Evolutionary conservation across 1,140 invertebrate genomes (phyloP).

Genomic region (Contarinia nasturtii): DNA sequence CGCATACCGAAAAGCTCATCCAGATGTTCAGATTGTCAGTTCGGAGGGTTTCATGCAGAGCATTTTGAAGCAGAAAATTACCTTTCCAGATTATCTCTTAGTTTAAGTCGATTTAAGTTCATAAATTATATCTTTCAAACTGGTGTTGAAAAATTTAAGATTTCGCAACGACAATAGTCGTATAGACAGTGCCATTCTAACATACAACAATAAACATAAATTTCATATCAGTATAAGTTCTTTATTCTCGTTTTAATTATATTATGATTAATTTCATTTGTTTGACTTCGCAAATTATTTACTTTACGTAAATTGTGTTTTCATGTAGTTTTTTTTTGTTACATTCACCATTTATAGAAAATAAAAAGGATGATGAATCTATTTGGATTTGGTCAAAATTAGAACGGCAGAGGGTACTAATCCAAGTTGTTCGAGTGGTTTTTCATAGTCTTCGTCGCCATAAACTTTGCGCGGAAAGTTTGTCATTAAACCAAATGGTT

Average conservation of each 20-base stretch:
- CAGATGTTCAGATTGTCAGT: neutral
- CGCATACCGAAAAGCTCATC: neutral
- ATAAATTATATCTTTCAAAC: no score
- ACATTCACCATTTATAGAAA: no score
- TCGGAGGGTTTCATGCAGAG: neutral
- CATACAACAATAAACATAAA: neutral
- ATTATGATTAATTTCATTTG: no score
- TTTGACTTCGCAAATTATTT: no score
- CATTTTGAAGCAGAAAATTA: neutral
- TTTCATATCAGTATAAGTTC: neutral
- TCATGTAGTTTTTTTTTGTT: no score
- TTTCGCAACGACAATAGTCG: no score
- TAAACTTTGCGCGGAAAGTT: constrained; percentile 75
- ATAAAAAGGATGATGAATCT: neutral
- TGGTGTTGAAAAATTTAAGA: no score
- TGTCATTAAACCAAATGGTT: constrained; percentile 61
- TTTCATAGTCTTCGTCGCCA: constrained; percentile 68
- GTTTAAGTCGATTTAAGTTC: neutral
- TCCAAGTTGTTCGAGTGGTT: constrained; percentile 59
- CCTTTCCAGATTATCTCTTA: neutral
- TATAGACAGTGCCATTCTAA: neutral
- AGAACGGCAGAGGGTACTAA: constrained; percentile 60
- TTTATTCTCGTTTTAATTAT: no score
- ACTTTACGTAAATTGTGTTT: no score
- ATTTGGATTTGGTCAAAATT: constrained; percentile 41